phyloP scores from a whole-genome alignment of 1,140 invertebrate genomes.

The Parapsyche elsis region DNA sequence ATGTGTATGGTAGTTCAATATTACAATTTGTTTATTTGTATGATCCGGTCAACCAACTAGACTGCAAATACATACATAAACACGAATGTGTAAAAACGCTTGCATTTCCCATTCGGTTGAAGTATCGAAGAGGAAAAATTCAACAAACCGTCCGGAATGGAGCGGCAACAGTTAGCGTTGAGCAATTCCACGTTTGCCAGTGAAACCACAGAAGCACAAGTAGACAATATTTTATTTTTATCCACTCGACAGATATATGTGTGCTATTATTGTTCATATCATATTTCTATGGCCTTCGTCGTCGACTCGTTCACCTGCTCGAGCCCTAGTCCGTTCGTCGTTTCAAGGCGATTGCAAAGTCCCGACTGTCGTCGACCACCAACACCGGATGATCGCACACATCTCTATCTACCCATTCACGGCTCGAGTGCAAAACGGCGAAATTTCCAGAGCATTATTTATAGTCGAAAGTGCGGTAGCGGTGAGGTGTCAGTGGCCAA shows the following conservation, averaged over 20 bases:
- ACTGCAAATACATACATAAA: no score
- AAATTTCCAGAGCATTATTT: not conserved
- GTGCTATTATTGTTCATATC: conserved; percentile 30
- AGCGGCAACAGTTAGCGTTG: not conserved
- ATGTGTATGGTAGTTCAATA: no score
- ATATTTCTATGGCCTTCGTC: conserved; percentile 33
- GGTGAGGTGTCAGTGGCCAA: not conserved
- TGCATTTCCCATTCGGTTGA: no score
- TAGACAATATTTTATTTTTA: conserved; percentile 34
- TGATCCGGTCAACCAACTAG: no score
- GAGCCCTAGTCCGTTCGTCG: conserved; percentile 13
- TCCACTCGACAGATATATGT: not conserved
- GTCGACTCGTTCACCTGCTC: not conserved
- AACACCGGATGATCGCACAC: no score
- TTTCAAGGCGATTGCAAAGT: conserved; percentile 20
- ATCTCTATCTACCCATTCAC: no score
- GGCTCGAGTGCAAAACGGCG: not conserved
- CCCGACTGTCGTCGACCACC: not conserved
- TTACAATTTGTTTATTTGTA: no score
- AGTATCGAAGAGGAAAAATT: no score
- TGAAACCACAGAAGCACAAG: conserved; percentile 26
- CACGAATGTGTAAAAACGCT: no score
- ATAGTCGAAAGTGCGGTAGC: not conserved
- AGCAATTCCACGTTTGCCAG: not conserved
- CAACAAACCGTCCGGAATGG: no score